phyloP scores from a whole-genome alignment of 2,797 vertebrate genomes.

The Rhynchonycteris naso region DNA sequence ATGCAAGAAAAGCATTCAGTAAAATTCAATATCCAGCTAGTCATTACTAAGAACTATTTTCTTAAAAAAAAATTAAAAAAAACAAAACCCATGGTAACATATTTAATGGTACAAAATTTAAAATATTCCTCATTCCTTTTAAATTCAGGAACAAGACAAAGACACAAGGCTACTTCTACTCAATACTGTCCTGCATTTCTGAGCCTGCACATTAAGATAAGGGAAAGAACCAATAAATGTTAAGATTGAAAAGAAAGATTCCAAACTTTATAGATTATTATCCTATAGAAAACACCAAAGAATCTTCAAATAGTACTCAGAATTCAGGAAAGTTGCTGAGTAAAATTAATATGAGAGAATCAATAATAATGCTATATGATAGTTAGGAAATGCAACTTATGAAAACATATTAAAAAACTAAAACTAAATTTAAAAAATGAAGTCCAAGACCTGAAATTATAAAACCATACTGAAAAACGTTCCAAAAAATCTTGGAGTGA shows the following conservation, averaged over 20 bases:
- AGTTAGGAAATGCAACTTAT: not conserved
- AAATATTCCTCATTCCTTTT: not conserved
- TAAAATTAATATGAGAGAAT: not conserved
- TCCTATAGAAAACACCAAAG: not conserved
- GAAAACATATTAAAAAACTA: not conserved
- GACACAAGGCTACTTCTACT: not conserved
- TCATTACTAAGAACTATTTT: not conserved
- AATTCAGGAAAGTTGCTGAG: not conserved
- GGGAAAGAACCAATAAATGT: not conserved
- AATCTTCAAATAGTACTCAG: not conserved
- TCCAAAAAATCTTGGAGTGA: not conserved
- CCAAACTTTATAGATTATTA: not conserved
- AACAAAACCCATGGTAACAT: not conserved
- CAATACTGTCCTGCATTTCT: not conserved
- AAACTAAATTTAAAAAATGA: not conserved
- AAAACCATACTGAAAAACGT: not conserved
- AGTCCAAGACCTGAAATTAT: not conserved
- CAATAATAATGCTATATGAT: not conserved
- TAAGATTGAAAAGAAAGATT: not conserved
- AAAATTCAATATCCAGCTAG: not conserved
- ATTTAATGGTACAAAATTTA: not conserved
- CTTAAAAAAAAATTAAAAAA: not conserved
- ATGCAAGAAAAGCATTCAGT: not conserved
- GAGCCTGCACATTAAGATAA: not conserved
- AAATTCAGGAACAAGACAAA: slow-evolving; percentile 22